Evolutionary conservation across 2,888 invertebrate genomes (phyloP).

Genomic region (Coelopa pilipes): DNA sequence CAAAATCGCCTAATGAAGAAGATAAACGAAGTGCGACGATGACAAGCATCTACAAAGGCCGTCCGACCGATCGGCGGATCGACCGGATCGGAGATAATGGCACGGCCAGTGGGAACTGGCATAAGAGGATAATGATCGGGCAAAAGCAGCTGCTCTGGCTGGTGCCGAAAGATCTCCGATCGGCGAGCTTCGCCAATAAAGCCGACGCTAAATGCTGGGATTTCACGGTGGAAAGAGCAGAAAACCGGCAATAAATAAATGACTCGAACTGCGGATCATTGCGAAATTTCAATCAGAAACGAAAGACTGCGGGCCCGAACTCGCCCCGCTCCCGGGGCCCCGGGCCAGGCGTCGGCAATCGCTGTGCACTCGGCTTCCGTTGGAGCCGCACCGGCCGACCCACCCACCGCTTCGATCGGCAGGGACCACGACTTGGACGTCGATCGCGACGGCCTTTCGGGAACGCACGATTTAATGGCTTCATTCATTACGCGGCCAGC

Average conservation of each 20-base stretch:
- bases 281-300: neutral
- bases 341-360: neutral
- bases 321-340: neutral
- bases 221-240: too few species aligned
- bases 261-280: neutral
- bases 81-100: neutral
- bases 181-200: too few species aligned
- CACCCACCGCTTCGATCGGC: too few species aligned
- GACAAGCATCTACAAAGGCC: neutral
- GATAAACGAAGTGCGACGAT: neutral
- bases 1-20: neutral
- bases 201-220: too few species aligned
- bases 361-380: neutral
- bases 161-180: neutral
- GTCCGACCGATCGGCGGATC: neutral
- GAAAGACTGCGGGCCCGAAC: neutral
- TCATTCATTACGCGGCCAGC: slow-evolving; percentile 10
- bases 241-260: too few species aligned
- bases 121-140: neutral
- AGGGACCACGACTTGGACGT: too few species aligned
- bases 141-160: too few species aligned
- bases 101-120: too few species aligned
- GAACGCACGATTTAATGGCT: slow-evolving; percentile 17
- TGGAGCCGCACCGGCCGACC: neutral
- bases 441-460: neutral